phyloP scores from a whole-genome alignment of 2,888 invertebrate genomes.

The Pheosia gnoma region DNA sequence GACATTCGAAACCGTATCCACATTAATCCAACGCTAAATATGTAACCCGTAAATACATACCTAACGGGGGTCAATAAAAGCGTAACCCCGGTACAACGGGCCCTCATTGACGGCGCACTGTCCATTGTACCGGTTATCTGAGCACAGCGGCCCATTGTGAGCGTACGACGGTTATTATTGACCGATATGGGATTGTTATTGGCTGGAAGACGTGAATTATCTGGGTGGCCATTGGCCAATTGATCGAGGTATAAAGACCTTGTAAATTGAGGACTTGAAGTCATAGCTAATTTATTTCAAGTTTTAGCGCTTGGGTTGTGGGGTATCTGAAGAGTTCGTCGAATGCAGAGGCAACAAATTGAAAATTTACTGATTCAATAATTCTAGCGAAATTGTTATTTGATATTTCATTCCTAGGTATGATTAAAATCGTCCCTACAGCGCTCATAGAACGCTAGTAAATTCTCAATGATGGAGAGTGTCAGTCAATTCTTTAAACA shows the following conservation, averaged over 20 bases:
- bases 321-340: too few species aligned
- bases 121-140: constrained; percentile 34
- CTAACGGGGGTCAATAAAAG: constrained; percentile 47
- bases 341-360: too few species aligned
- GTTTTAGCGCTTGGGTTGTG: too few species aligned
- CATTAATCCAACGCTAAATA: constrained; percentile 18
- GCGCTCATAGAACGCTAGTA: too few species aligned
- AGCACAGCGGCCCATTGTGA: constrained; percentile 27
- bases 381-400: too few species aligned
- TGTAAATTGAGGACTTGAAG: neutral
- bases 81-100: constrained; percentile 46
- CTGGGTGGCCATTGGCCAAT: neutral
- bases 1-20: constrained; percentile 23
- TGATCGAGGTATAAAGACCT: neutral
- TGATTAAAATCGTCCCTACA: too few species aligned
- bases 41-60: constrained; percentile 34
- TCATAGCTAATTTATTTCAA: too few species aligned
- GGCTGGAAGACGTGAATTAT: neutral
- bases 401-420: too few species aligned
- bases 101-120: constrained; percentile 33
- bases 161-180: constrained; percentile 9
- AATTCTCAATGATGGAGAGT: too few species aligned
- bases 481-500: too few species aligned
- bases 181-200: constrained; percentile 16
- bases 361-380: too few species aligned